A percentile compares a stretch with the other conserved stretches of the same genome.
These are phyloP conservation scores for Artemia sp. DNA, from an alignment of 2,888 invertebrate species.

Conservation along the genomic window DNA sequence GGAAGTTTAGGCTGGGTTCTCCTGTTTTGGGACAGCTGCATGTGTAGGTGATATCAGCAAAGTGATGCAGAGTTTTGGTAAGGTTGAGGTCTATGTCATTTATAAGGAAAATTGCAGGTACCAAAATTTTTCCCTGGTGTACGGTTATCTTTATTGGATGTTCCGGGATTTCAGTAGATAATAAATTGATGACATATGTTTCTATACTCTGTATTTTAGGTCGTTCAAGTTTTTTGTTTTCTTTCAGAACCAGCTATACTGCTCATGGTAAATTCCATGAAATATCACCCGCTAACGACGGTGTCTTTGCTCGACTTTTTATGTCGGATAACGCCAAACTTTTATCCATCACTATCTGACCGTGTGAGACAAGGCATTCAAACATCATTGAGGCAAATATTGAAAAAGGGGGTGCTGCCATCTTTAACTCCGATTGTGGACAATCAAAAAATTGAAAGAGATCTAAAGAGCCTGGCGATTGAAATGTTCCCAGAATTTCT, in stretches of 20 bases:
- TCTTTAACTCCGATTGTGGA: slow-evolving; percentile 70
- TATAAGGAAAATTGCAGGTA: no score
- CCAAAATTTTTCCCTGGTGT: no score
- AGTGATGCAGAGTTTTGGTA: no score
- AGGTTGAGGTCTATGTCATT: no score
- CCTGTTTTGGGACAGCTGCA: no score
- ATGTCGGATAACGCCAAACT: slow-evolving; percentile 69
- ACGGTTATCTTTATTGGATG: no score
- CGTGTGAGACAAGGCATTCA: slow-evolving; percentile 64
- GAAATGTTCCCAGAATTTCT: slow-evolving; percentile 86
- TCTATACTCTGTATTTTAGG: no score
- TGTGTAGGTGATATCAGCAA: no score
- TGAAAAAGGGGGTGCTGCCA: slow-evolving; percentile 79
- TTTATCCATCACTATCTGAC: slow-evolving; percentile 57
- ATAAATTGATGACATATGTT: no score
- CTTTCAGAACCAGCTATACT: slow-evolving; percentile 65
- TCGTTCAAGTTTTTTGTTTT: slow-evolving; percentile 19
- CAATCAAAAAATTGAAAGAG: slow-evolving; percentile 66
- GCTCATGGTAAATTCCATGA: slow-evolving; percentile 83
- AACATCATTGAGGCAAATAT: slow-evolving; percentile 62
- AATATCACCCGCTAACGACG: slow-evolving; percentile 75
- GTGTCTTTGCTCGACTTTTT: slow-evolving; percentile 77
- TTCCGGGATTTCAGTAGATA: no score
- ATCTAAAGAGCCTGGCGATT: slow-evolving; percentile 60
- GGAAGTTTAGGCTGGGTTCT: no score